These are phyloP conservation scores for Oceanites oceanicus DNA, from an alignment of 2,113 vertebrate species.

Conservation along the genomic window DNA sequence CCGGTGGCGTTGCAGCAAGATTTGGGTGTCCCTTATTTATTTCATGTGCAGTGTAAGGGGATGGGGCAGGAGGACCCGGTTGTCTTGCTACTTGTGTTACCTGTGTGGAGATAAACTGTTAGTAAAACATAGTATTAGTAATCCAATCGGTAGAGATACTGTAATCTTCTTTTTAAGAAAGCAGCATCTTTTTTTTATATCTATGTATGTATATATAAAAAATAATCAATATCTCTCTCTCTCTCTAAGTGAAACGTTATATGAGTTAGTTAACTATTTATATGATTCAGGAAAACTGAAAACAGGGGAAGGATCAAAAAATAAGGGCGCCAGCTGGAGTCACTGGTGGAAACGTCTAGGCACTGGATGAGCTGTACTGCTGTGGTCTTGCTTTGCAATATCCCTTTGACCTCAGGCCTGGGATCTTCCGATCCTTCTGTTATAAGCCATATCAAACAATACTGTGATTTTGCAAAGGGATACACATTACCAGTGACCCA, in stretches of 20 bases:
- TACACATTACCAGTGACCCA: neutral
- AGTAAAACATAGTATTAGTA: constrained; percentile 56
- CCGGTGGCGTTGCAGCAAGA: constrained; percentile 90
- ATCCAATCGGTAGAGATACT: neutral
- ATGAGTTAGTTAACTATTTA: neutral
- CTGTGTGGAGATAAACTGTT: constrained; percentile 75
- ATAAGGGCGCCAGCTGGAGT: neutral
- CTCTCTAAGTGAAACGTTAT: neutral
- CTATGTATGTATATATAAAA: neutral
- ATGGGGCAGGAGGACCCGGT: constrained; percentile 81
- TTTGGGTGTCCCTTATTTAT: constrained; percentile 94
- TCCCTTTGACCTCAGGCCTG: neutral
- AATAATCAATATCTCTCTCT: neutral
- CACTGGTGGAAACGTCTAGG: neutral
- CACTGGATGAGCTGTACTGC: neutral
- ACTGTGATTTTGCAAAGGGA: neutral
- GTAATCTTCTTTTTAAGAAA: neutral
- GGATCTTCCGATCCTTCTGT: neutral
- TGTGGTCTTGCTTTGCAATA: neutral
- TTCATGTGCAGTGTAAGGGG: constrained; percentile 90
- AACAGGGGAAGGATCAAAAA: neutral
- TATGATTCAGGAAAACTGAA: neutral
- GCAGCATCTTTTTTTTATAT: no score
- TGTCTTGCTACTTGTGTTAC: constrained; percentile 91
- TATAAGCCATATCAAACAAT: neutral